A percentile compares a stretch with the other conserved stretches of the same genome.
phyloP scores from a whole-genome alignment of 2,797 vertebrate genomes.

The Neomorphus geoffroyi region DNA sequence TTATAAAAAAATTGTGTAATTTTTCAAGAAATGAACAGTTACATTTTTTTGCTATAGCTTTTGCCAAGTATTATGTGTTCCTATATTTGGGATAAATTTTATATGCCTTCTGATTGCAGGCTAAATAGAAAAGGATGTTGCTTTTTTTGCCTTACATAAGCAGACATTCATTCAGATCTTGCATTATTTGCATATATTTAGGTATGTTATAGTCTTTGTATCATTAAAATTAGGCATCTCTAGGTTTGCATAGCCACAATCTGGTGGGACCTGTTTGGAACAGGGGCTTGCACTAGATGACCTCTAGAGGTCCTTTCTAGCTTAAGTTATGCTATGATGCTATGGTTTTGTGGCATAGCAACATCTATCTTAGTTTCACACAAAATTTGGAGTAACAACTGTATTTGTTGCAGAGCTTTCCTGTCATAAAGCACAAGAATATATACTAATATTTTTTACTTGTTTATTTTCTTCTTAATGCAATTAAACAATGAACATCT shows the following conservation, averaged over 20 bases:
- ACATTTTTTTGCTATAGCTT: not conserved
- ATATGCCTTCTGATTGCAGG: not conserved
- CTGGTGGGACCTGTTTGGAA: not conserved
- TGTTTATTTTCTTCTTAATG: not conserved
- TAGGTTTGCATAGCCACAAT: not conserved
- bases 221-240: not conserved
- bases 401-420: not conserved
- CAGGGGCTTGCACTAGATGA: not conserved
- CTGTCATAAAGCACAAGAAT: not conserved
- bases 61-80: not conserved
- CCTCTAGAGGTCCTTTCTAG: not conserved
- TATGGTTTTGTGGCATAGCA: not conserved
- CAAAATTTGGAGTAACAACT: not conserved
- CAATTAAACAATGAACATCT: not conserved
- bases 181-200: not conserved
- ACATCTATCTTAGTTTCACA: not conserved
- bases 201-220: not conserved
- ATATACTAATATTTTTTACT: not conserved
- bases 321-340: not conserved
- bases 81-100: not conserved
- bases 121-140: not conserved
- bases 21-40: not conserved
- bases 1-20: not conserved
- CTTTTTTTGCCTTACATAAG: fast-evolving
- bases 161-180: not conserved